These are phyloP conservation scores for Poicephalus meyeri DNA, from an alignment of 2,113 vertebrate species.

Conservation along the genomic window DNA sequence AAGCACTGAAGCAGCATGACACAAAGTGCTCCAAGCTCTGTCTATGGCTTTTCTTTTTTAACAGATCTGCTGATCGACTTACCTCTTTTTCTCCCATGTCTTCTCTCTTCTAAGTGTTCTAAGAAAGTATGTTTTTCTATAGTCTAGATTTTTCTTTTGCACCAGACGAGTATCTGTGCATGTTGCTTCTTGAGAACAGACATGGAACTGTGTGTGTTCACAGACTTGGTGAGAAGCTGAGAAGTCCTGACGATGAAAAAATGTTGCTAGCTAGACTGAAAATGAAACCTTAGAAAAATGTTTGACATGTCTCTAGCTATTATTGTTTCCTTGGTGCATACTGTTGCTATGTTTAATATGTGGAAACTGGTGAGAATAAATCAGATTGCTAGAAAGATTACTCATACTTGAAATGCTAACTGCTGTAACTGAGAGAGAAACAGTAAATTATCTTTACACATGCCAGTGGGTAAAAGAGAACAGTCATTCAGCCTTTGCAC, in stretches of 20 bases:
- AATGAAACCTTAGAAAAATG: background rate
- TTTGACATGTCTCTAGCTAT: background rate
- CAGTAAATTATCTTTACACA: background rate
- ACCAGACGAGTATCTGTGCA: background rate
- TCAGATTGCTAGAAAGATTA: background rate
- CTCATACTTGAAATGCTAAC: background rate
- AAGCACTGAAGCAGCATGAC: background rate
- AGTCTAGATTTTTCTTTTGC: background rate
- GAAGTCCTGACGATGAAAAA: background rate
- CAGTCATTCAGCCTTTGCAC: background rate
- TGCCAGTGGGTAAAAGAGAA: background rate
- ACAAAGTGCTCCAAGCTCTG: background rate
- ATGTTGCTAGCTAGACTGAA: background rate
- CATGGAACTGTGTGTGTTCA: background rate
- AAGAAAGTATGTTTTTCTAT: background rate
- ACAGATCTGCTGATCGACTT: background rate
- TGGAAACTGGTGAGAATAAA: background rate
- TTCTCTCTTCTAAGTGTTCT: background rate
- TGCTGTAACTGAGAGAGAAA: background rate
- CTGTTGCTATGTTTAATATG: background rate
- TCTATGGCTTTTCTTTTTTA: background rate
- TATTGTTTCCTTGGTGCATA: background rate
- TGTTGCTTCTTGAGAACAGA: background rate
- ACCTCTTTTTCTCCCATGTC: background rate
- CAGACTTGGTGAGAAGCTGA: background rate